These are phyloP conservation scores for Ceratoteleas bidentatus DNA, from an alignment of 1,140 invertebrate species.

Conservation along the genomic window DNA sequence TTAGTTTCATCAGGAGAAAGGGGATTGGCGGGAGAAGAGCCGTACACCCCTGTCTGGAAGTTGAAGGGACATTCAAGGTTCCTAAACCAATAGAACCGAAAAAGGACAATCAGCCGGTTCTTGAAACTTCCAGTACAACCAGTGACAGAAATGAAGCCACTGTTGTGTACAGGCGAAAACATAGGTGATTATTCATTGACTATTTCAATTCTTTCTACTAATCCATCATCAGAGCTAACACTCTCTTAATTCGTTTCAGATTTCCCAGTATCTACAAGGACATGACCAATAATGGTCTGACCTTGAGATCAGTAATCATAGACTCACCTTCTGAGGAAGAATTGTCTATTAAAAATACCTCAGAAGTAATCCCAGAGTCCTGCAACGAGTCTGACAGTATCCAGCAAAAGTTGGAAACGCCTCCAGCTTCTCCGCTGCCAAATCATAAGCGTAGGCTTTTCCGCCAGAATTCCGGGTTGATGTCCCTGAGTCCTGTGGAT, in stretches of 20 bases:
- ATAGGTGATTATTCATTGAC: slow-evolving; percentile 20
- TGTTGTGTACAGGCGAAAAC: slow-evolving; percentile 26
- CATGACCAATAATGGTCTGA: slow-evolving; percentile 35
- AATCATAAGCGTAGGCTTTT: slow-evolving; percentile 67
- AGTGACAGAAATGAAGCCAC: slow-evolving; percentile 1
- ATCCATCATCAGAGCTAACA: too few species aligned
- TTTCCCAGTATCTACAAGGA: slow-evolving; percentile 47
- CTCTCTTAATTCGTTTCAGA: slow-evolving; percentile 53
- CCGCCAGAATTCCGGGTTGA: slow-evolving; percentile 64
- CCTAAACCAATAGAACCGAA: slow-evolving; percentile 1
- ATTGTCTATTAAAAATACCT: slow-evolving; percentile 13
- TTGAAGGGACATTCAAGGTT: slow-evolving; percentile 24
- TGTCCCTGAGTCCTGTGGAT: slow-evolving; percentile 69
- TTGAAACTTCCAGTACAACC: neutral
- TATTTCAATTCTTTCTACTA: too few species aligned
- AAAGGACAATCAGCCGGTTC: neutral
- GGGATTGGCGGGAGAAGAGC: neutral
- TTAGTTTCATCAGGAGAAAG: slow-evolving; percentile 11
- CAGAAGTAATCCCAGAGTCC: slow-evolving; percentile 61
- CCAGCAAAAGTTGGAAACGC: slow-evolving; percentile 23
- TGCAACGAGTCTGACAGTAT: slow-evolving; percentile 46
- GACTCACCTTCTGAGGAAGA: slow-evolving; percentile 64
- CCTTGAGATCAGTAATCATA: slow-evolving; percentile 37
- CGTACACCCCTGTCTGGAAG: slow-evolving; percentile 21
- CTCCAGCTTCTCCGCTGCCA: neutral